Percentiles rank a stretch among this genome's conserved stretches.
Evolutionary conservation across 92 coral and sea anemone species (phyloP).

Genomic region (Meandrina meandrites): DNA sequence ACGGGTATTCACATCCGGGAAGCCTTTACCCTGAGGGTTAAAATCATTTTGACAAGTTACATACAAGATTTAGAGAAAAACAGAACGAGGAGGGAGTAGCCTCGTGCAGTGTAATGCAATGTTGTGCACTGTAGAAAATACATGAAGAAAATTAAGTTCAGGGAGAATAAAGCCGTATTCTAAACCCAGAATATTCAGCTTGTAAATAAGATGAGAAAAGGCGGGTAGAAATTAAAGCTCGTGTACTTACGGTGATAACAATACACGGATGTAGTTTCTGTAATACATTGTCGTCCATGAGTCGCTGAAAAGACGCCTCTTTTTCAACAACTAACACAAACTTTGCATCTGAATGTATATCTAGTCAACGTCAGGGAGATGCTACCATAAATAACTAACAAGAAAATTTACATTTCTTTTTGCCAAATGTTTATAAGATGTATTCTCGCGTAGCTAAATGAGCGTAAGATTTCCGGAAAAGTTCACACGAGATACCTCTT

Average conservation of each 20-base stretch:
- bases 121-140: not conserved
- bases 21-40: constrained; percentile 82
- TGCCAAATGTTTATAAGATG: not conserved
- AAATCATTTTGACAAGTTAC: not conserved
- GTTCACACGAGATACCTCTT: not conserved
- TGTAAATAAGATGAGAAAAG: not conserved
- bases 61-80: not conserved
- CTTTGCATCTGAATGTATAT: constrained; percentile 93
- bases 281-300: constrained; percentile 79
- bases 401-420: no score
- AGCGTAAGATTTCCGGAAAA: not conserved
- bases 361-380: constrained; percentile 35
- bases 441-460: not conserved
- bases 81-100: not conserved
- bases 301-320: constrained; percentile 87
- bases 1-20: constrained; percentile 95
- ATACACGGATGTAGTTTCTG: constrained; percentile 79
- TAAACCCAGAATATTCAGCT: no score
- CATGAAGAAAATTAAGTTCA: no score
- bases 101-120: not conserved
- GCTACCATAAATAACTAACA: not conserved
- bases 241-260: constrained; percentile 75
- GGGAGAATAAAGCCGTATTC: no score
- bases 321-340: constrained; percentile 87
- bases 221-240: no score